These are phyloP conservation scores for Brenthis ino DNA, from an alignment of 2,888 invertebrate genomes.

Conservation along the genomic window DNA sequence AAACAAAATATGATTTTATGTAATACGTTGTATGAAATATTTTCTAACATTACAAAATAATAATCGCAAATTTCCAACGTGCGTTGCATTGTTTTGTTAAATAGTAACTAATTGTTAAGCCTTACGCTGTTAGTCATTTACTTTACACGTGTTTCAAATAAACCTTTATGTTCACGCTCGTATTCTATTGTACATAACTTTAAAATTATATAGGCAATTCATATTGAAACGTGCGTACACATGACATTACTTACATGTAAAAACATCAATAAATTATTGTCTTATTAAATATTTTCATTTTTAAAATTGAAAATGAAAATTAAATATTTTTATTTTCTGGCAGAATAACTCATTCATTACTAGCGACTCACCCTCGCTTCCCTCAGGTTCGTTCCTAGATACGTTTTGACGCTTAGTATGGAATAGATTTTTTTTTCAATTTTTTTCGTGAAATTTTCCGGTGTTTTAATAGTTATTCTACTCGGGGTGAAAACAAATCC, in stretches of 20 bases:
- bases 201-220: conserved; percentile 71
- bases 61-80: conserved; percentile 4
- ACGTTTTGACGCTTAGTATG: too few relatives aligned
- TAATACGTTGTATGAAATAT: too few relatives aligned
- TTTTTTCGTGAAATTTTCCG: too few relatives aligned
- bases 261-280: background rate
- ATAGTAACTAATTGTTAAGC: conserved; percentile 45
- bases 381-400: too few relatives aligned
- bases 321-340: background rate
- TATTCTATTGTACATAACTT: conserved; percentile 69
- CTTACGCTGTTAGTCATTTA: conserved; percentile 57
- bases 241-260: conserved; percentile 46
- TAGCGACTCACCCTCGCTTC: too few relatives aligned
- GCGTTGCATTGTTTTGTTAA: conserved; percentile 22
- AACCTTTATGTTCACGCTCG: conserved; percentile 74
- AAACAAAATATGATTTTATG: too few relatives aligned
- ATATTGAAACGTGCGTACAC: conserved; percentile 57
- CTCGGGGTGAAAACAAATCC: too few relatives aligned
- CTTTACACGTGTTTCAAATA: conserved; percentile 75
- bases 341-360: background rate
- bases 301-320: too few relatives aligned
- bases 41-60: too few relatives aligned
- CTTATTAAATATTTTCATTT: background rate
- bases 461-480: too few relatives aligned
- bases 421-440: too few relatives aligned